phyloP scores from a whole-genome alignment of 1,140 invertebrate species.

The Zaprionus ghesquierei region DNA sequence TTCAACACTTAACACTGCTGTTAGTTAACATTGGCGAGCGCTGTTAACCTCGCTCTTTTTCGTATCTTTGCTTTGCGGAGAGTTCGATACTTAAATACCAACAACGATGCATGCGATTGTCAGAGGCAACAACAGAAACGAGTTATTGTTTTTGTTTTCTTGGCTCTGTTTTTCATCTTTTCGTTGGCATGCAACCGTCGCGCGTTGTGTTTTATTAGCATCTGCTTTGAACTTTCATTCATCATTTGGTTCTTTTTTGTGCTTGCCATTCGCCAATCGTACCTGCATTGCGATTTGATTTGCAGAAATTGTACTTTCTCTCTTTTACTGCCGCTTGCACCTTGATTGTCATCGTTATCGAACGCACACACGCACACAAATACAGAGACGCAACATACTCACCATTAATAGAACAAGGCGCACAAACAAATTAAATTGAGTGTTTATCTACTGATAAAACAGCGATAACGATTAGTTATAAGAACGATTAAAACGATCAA shows the following conservation, averaged over 20 bases:
- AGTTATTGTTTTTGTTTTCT: constrained; percentile 13
- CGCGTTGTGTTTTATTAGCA: constrained; percentile 36
- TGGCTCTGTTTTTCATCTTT: neutral
- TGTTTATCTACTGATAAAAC: constrained; percentile 27
- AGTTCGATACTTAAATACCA: constrained; percentile 3
- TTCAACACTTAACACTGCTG: constrained; percentile 13
- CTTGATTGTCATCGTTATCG: constrained; percentile 6
- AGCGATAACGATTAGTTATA: constrained; percentile 27
- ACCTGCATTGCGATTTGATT: constrained; percentile 32
- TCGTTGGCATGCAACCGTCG: constrained; percentile 25
- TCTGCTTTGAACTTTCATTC: constrained; percentile 48
- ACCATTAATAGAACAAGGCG: neutral
- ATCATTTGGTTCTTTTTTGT: constrained; percentile 29
- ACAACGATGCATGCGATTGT: constrained; percentile 44
- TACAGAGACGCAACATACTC: neutral
- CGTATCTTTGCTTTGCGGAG: neutral
- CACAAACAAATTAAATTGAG: constrained; percentile 25
- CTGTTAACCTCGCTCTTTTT: constrained; percentile 25
- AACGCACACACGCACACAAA: neutral
- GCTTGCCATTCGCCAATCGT: constrained; percentile 6
- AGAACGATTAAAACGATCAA: constrained; percentile 23
- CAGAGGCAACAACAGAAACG: constrained; percentile 25
- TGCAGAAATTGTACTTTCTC: constrained; percentile 56
- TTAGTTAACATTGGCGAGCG: constrained; percentile 32
- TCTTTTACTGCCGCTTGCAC: neutral